Percentiles rank a stretch among this genome's conserved stretches.
These are phyloP conservation scores for Sakesphorus luctuosus DNA, from an alignment of 2,113 vertebrate genomes.

Conservation along the genomic window DNA sequence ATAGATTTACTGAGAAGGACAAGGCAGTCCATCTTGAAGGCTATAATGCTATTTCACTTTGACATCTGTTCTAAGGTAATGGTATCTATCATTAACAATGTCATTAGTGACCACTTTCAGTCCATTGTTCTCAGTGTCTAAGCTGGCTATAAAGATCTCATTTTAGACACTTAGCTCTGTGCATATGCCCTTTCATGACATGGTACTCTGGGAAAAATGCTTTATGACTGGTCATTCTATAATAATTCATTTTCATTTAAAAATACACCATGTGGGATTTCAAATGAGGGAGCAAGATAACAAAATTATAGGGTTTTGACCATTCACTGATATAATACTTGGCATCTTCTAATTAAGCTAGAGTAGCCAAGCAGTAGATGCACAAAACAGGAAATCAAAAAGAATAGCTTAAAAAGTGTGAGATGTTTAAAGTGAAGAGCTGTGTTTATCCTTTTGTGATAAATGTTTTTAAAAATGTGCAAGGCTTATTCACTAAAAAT, in stretches of 20 bases:
- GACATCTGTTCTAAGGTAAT: conserved; percentile 70
- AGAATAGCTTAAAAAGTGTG: neutral
- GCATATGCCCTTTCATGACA: conserved; percentile 55
- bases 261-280: neutral
- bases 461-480: neutral
- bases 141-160: conserved; percentile 56
- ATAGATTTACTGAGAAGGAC: conserved; percentile 62
- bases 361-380: neutral
- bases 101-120: conserved; percentile 74
- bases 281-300: neutral
- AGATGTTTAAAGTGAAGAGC: neutral
- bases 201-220: neutral
- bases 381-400: conserved; percentile 1
- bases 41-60: conserved; percentile 68
- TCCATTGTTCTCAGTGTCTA: conserved; percentile 56
- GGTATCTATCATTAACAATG: conserved; percentile 75
- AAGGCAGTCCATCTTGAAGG: conserved; percentile 59
- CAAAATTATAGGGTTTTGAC: neutral
- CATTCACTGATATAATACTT: neutral
- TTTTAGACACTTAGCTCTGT: conserved; percentile 65
- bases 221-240: conserved; percentile 1
- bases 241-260: conserved; percentile 44
- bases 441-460: neutral
- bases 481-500: neutral
- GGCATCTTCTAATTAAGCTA: conserved; percentile 21